phyloP scores from a whole-genome alignment of 2,113 vertebrate species.

The Cygnus buccinator region DNA sequence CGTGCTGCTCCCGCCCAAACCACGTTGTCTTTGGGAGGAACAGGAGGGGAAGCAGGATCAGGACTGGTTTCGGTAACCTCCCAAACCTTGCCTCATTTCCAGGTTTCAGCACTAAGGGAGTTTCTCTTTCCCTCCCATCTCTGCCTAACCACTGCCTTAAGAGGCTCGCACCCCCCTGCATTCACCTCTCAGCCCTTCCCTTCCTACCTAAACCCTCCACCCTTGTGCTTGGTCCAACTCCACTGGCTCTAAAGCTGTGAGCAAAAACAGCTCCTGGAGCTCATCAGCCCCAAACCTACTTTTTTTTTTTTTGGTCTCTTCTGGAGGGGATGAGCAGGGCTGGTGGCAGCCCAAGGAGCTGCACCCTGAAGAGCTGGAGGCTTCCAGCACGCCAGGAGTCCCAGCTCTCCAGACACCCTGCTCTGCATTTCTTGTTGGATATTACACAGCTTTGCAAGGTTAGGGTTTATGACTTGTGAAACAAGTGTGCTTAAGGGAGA shows the following conservation, averaged over 20 bases:
- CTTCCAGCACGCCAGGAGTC: neutral
- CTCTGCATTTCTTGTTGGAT: neutral
- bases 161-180: neutral
- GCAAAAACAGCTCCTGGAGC: accelerated
- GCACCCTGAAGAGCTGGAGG: neutral
- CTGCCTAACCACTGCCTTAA: neutral
- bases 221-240: accelerated
- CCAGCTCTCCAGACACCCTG: neutral
- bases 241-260: neutral
- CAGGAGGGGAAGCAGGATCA: neutral
- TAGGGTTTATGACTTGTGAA: neutral
- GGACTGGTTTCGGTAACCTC: accelerated
- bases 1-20: neutral
- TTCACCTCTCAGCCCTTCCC: neutral
- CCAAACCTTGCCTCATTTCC: neutral
- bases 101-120: neutral
- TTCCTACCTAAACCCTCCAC: neutral
- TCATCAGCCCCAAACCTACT: neutral
- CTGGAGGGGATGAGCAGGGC: neutral
- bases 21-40: neutral
- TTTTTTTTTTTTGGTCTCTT: neutral
- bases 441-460: neutral
- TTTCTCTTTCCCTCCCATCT: neutral
- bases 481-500: neutral
- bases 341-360: neutral